Evolutionary conservation across 2,888 invertebrate genomes (phyloP).

Genomic region (Loripinus fragilis): DNA sequence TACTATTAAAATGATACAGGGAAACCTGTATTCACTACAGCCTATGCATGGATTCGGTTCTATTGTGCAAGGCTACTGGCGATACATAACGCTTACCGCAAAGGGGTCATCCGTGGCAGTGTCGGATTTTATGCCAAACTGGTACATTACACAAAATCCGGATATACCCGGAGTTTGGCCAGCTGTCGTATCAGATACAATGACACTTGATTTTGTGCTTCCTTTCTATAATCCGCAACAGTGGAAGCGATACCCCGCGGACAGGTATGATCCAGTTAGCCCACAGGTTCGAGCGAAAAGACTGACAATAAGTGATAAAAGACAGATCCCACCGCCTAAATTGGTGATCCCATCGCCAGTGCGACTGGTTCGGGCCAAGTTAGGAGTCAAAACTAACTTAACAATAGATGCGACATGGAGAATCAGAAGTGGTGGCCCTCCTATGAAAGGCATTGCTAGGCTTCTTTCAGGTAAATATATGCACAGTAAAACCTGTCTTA

Average conservation of each 20-base stretch:
- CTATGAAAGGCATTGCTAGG: constrained; percentile 44
- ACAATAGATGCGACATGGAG: neutral
- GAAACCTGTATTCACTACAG: neutral
- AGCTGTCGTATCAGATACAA: neutral
- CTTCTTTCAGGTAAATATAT: constrained; percentile 14
- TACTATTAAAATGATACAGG: constrained; percentile 5
- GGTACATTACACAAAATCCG: constrained; percentile 33
- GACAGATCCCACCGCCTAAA: neutral
- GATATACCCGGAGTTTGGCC: neutral
- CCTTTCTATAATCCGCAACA: constrained; percentile 32
- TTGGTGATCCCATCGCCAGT: constrained; percentile 7
- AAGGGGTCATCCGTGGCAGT: constrained; percentile 30
- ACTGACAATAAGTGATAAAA: neutral
- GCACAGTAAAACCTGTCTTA: too few species aligned
- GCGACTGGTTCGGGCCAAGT: neutral
- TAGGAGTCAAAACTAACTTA: neutral
- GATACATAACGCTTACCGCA: constrained; percentile 10
- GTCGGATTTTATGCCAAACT: constrained; percentile 46
- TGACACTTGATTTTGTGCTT: constrained; percentile 31
- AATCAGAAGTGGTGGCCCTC: neutral
- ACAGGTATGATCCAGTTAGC: constrained; percentile 27
- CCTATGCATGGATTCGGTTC: neutral
- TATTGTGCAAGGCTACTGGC: neutral
- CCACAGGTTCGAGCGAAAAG: constrained; percentile 22
- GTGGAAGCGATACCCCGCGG: constrained; percentile 32